Base-by-base conservation (phyloP, 1,140 invertebrate genomes). In the Brachionus angularis region DNA sequence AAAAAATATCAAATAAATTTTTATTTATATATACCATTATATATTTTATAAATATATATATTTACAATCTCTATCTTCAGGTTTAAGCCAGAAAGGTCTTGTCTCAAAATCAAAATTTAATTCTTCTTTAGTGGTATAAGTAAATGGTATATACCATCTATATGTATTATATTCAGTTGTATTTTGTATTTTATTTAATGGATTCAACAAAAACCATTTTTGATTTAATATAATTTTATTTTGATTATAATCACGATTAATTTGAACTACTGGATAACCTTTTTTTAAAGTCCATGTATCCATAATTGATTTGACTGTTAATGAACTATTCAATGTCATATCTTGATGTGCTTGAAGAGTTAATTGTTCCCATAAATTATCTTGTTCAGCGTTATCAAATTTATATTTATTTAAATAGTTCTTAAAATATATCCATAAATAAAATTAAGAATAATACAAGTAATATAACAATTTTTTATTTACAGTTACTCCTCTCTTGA, bases 401-500 rank as follows among this genome's bases (percentile, higher is more conserved):
- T 76, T 70, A 72, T 74, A 76, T 18, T 73, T 73, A 23, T 75
- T 75, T n/a, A 81, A 72, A 72, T 80, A 81, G 7, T 29, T 14
- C 62, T 67, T 50, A 5, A 12, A 50, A 25, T 1, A 5, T 47
- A n/a, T n/a, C n/a, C n/a, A 88, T 89, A 98, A 93, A 25, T 74
- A 72, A 23, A 73, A 49, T 77, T 77, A 79, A 8, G 78, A 72
- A 71, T 78, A 75, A 25, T 71, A 58, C 3, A 74, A 78, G 1
- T 72, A 74, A 14, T 76, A 75, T 71, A 76, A 78, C n/a, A n/a
- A n/a, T n/a, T n/a, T 10, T 74, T 69, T 52, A 73, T 78, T 79
- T 16, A 79, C 79, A 33, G 74, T 75, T 2, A 94, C 80, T 7
- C 94, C 93, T 81, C 89, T 90, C 14, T 89, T 86, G 78, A 98